Conservation (phyloP, 2,113 vertebrate genomes). For the Hemiprocne comata region DNA sequence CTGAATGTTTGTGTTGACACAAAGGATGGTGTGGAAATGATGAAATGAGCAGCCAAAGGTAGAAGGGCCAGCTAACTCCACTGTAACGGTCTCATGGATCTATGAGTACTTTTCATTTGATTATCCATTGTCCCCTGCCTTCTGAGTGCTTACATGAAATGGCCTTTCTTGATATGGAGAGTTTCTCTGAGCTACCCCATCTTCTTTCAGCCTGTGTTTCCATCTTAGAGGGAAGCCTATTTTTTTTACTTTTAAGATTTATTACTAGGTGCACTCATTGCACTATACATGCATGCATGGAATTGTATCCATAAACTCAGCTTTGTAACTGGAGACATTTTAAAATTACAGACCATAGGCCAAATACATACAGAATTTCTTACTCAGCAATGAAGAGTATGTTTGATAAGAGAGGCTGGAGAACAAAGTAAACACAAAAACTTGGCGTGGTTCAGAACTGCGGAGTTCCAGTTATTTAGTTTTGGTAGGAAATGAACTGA, state of each 20-base stretch:
- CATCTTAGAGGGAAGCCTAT: background rate
- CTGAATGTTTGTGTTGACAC: background rate
- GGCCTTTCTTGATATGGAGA: background rate
- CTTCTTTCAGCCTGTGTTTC: background rate
- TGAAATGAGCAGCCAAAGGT: background rate
- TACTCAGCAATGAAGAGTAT: background rate
- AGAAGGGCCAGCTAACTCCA: background rate
- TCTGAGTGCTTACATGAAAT: background rate
- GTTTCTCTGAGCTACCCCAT: background rate
- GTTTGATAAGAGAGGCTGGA: background rate
- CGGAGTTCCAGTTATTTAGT: background rate
- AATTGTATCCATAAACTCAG: background rate
- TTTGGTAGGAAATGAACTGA: background rate
- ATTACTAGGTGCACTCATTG: rapidly evolving
- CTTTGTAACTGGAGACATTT: background rate
- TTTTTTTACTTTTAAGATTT: background rate
- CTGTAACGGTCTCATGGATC: background rate
- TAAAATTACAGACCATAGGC: background rate
- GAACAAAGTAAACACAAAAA: background rate
- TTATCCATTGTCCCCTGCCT: background rate
- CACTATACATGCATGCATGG: background rate
- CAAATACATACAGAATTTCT: background rate
- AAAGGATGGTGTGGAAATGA: background rate
- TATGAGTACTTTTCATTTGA: background rate
- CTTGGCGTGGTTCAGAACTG: background rate